Conservation (phyloP, 2,113 vertebrate species). For the Neolamprologus tretocephalus region DNA sequence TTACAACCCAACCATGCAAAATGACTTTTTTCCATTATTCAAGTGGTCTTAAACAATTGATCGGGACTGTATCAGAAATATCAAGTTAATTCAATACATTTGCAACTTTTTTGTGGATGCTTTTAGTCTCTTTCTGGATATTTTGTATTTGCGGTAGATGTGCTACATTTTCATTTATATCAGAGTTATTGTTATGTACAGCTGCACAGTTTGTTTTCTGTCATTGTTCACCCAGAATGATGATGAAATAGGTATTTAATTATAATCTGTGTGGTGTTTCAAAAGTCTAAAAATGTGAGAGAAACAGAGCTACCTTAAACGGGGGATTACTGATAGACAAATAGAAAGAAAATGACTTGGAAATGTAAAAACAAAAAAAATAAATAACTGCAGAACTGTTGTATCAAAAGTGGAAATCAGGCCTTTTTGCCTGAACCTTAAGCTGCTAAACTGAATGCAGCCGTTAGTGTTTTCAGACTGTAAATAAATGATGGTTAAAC, state of each 20-base stretch:
- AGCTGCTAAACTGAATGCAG: neutral
- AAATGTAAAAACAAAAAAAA: neutral
- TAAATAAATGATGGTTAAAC: conserved; percentile 32
- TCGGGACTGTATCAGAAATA: neutral
- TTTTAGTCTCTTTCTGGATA: neutral
- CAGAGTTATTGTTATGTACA: neutral
- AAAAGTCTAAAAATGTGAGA: neutral
- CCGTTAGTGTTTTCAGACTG: fast-evolving
- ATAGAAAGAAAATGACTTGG: neutral
- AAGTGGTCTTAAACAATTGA: neutral
- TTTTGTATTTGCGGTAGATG: neutral
- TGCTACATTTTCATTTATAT: fast-evolving
- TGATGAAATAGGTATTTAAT: neutral
- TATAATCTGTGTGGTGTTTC: neutral
- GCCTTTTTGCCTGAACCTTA: neutral
- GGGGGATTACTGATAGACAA: fast-evolving
- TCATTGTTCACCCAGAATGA: neutral
- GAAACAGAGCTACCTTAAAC: neutral
- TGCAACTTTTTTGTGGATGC: neutral
- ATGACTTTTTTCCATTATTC: neutral
- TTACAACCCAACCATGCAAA: neutral
- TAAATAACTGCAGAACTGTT: neutral
- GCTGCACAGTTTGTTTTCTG: neutral
- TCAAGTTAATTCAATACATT: neutral
- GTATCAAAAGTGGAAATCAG: neutral